These are phyloP conservation scores for Orchestia grillus DNA, from an alignment of 1,140 invertebrate species.

Conservation along the genomic window DNA sequence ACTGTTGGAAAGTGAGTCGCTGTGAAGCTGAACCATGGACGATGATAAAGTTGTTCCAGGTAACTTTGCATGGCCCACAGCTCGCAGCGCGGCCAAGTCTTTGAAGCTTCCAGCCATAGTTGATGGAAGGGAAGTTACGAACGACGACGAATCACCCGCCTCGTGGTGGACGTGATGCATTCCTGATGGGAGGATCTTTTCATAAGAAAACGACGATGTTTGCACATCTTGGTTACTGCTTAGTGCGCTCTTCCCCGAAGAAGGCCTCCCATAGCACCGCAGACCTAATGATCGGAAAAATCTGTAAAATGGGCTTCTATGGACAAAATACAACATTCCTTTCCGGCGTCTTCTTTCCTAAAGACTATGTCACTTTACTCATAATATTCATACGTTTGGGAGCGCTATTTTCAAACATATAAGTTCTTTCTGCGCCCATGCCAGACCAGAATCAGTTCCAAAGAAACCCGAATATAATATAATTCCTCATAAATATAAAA, in stretches of 20 bases:
- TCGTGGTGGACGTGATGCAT: neutral
- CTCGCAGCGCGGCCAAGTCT: neutral
- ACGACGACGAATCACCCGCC: neutral
- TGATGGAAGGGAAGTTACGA: neutral
- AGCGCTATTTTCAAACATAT: no score
- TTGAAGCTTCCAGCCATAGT: neutral
- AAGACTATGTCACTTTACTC: no score
- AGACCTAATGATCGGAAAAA: neutral
- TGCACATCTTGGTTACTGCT: neutral
- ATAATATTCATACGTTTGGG: no score
- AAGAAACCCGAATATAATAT: no score
- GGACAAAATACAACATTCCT: neutral
- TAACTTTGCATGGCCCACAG: neutral
- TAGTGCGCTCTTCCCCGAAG: neutral
- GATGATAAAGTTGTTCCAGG: neutral
- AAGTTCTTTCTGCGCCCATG: no score
- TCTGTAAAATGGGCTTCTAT: neutral
- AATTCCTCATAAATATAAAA: no score
- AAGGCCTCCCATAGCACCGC: neutral
- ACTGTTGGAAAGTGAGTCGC: neutral
- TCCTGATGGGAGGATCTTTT: neutral
- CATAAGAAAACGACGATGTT: neutral
- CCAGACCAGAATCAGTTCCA: no score
- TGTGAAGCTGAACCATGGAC: neutral
- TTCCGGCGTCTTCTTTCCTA: neutral